Evolutionary conservation across 2,113 vertebrate species (phyloP).

Genomic region (Ramphastos sulfuratus): DNA sequence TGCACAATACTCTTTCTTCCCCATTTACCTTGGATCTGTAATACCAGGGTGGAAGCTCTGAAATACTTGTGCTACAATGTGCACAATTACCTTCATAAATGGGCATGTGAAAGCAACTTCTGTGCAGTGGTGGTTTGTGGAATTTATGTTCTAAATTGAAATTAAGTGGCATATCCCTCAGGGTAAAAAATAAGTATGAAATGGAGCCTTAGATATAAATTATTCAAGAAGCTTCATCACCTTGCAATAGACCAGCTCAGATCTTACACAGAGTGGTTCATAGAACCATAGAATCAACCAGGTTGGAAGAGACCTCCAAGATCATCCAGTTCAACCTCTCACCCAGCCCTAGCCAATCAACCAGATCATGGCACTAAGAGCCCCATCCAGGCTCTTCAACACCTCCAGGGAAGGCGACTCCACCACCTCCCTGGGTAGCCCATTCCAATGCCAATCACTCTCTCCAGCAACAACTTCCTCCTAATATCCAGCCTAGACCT

Average conservation of each 20-base stretch:
- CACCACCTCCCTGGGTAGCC: too few species aligned
- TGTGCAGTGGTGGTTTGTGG: slow-evolving; percentile 14
- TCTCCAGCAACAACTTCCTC: too few species aligned
- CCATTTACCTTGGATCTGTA: background rate
- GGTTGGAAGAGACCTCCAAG: too few species aligned
- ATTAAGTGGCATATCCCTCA: slow-evolving; percentile 39
- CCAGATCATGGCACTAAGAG: too few species aligned
- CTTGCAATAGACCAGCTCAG: background rate
- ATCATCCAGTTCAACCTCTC: too few species aligned
- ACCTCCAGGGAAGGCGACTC: too few species aligned
- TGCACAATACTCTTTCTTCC: background rate
- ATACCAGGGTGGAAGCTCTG: slow-evolving; percentile 11
- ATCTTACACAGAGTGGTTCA: background rate
- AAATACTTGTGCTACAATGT: slow-evolving; percentile 8
- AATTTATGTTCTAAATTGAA: slow-evolving; percentile 49
- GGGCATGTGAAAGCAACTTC: slow-evolving; percentile 31
- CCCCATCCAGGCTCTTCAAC: too few species aligned
- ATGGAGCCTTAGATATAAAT: slow-evolving; percentile 18
- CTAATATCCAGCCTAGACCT: too few species aligned
- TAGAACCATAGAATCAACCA: too few species aligned
- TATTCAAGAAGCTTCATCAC: slow-evolving; percentile 21
- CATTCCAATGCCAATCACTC: too few species aligned
- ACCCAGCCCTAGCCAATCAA: too few species aligned
- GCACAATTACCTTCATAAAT: slow-evolving; percentile 21
- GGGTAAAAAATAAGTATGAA: slow-evolving; percentile 52